Evolutionary conservation across 2,888 invertebrate genomes (phyloP).

Genomic region (Philereme transversata): DNA sequence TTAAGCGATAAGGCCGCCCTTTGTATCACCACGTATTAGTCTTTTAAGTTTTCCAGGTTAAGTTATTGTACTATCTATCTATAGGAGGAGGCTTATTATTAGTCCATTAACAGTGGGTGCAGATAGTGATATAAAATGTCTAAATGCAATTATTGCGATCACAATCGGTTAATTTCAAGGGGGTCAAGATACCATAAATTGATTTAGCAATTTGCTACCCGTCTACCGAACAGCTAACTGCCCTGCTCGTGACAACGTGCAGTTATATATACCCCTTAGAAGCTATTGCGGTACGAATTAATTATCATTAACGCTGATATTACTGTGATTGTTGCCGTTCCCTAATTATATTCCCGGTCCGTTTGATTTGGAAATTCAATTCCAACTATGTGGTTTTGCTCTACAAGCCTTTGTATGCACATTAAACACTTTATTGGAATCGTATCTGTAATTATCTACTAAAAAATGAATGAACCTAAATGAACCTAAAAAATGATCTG

Average conservation of each 20-base stretch:
- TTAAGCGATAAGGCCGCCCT: too few relatives aligned
- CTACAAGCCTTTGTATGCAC: neutral
- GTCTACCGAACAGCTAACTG: neutral
- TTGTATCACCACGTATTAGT: too few relatives aligned
- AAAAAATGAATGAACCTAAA: too few relatives aligned
- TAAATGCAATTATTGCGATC: too few relatives aligned
- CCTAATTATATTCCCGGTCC: constrained; percentile 7
- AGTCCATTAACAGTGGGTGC: too few relatives aligned
- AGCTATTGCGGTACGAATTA: constrained; percentile 11
- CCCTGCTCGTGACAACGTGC: constrained; percentile 5
- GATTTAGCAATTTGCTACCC: constrained; percentile 1
- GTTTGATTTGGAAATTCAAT: constrained; percentile 19
- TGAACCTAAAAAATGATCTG: too few relatives aligned
- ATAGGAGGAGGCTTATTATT: too few relatives aligned
- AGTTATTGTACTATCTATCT: too few relatives aligned
- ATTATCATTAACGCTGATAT: constrained; percentile 24
- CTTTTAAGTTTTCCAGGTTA: too few relatives aligned
- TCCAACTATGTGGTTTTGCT: neutral
- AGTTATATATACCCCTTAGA: constrained; percentile 1
- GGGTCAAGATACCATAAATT: neutral
- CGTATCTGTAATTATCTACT: too few relatives aligned
- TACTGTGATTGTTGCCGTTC: constrained; percentile 21
- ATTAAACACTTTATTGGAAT: neutral
- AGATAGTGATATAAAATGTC: too few relatives aligned
- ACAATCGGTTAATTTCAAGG: too few relatives aligned